Evolutionary conservation across 2,888 invertebrate genomes (phyloP).

Genomic region (Phalera bucephala): DNA sequence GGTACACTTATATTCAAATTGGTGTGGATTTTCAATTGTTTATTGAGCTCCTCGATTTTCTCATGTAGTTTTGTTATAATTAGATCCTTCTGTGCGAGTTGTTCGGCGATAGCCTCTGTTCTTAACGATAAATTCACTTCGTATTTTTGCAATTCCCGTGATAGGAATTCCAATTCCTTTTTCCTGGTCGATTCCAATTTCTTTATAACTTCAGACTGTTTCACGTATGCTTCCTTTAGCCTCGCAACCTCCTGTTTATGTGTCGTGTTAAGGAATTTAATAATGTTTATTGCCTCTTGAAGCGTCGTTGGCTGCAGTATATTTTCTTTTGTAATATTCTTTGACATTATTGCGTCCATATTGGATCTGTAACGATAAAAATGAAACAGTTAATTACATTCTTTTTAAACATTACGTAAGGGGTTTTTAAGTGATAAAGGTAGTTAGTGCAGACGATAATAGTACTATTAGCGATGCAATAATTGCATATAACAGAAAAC

Average conservation of each 20-base stretch:
- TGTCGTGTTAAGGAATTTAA: constrained; percentile 71
- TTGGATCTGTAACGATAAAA: constrained; percentile 54
- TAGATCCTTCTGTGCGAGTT: constrained; percentile 68
- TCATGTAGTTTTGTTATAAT: constrained; percentile 63
- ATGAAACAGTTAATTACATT: too few species aligned
- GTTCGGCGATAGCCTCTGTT: constrained; percentile 64
- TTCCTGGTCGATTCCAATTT: constrained; percentile 71
- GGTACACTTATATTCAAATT: constrained; percentile 46
- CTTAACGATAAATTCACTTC: constrained; percentile 69
- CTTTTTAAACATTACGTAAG: not conserved
- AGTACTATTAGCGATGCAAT: constrained; percentile 5
- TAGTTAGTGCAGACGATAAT: constrained; percentile 4
- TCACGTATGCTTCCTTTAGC: constrained; percentile 60
- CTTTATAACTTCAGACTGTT: constrained; percentile 67
- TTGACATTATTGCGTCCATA: constrained; percentile 47
- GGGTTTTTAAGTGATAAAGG: not conserved
- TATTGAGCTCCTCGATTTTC: constrained; percentile 63
- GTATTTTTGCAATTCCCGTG: constrained; percentile 71
- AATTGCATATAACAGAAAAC: constrained; percentile 6
- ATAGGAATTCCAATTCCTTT: constrained; percentile 72
- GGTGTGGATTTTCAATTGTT: constrained; percentile 51
- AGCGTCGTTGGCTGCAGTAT: constrained; percentile 63
- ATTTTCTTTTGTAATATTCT: constrained; percentile 51
- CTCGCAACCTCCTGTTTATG: constrained; percentile 72
- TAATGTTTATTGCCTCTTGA: constrained; percentile 74